Conservation (phyloP, 2,797 vertebrate genomes). For the Brachyalestes nurse region DNA sequence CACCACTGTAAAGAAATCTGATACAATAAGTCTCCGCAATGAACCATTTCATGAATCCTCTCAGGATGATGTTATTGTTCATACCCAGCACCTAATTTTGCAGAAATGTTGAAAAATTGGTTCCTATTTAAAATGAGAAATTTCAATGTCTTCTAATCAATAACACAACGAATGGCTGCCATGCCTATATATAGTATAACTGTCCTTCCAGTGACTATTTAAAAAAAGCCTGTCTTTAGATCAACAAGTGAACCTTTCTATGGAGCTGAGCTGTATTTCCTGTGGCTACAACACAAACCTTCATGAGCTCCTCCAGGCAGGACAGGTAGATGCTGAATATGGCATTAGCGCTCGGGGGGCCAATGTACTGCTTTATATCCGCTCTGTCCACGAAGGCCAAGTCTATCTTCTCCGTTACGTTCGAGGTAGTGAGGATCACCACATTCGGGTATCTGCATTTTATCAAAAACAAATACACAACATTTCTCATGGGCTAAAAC, state of each 20-base stretch:
- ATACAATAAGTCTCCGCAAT: no score
- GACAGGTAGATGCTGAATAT: constrained; percentile 96
- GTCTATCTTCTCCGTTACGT: constrained; percentile 96
- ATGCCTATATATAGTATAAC: no score
- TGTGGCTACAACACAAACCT: constrained; percentile 75
- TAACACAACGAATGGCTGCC: no score
- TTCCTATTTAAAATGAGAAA: no score
- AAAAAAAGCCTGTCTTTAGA: no score
- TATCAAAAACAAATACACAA: background rate
- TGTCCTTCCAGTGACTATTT: no score
- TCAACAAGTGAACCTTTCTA: background rate
- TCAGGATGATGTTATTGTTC: no score
- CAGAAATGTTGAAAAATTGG: no score
- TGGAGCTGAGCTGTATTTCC: background rate
- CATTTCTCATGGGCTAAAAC: background rate
- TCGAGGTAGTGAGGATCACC: constrained; percentile 96
- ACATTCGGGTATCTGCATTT: constrained; percentile 91
- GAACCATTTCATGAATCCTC: no score
- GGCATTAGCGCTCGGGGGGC: constrained; percentile 88
- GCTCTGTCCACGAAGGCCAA: constrained; percentile 96
- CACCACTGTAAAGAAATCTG: no score
- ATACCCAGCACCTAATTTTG: no score
- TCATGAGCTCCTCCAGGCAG: constrained; percentile 96
- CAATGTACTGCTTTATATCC: constrained; percentile 97
- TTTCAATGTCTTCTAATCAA: no score